Base-by-base conservation (phyloP, 2,797 vertebrate genomes). In the Pempheris klunzingeri region DNA sequence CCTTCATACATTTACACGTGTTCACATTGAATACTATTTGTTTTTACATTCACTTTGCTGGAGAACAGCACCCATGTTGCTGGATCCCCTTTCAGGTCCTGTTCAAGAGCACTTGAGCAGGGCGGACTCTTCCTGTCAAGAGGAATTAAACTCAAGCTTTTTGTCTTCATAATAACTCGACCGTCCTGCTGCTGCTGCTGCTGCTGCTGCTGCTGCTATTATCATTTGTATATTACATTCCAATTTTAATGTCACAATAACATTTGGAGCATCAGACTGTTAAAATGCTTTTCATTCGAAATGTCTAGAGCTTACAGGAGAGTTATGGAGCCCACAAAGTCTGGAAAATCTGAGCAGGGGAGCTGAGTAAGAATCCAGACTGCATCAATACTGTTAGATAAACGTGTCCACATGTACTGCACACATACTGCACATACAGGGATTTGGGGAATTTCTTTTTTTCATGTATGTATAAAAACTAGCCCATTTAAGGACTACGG, bases 211-310 rank as follows among this genome's bases (percentile, higher is more conserved):
- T 47, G 57, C 57, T 53, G n/a, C 64, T 26, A 28, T 58, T 49
- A 24, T 57, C 15, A 24, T 63, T 24, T 43, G 55, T 36, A 44
- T 58, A 39, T 63, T 57, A 50, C 24, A 57, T 60, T 64, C 66
- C 14, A n/a, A n/a, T 55, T 50, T 82, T 71, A 70, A 63, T 65
- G 61, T 55, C 44, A 18, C 44, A 22, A n/a, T 34, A 50, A 75
- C 60, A 26, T 34, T 24, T 15, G 64, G 46, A 60, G 26, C 17
- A 55, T 63, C 59, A 63, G 26, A 28, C 14, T 52, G 34, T 52
- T 32, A 2, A 63, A 78, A 66, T 22, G 60, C 38, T 61, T 75
- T 67, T 44, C 34, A 57, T 80, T 54, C 20, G 61, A 69, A 26
- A 41, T 59, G 61, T 71, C 18, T 62, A 52, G 55, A 59, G 46